These are phyloP conservation scores for Cyprinella venusta DNA, from an alignment of 2,797 vertebrate genomes.

Conservation along the genomic window DNA sequence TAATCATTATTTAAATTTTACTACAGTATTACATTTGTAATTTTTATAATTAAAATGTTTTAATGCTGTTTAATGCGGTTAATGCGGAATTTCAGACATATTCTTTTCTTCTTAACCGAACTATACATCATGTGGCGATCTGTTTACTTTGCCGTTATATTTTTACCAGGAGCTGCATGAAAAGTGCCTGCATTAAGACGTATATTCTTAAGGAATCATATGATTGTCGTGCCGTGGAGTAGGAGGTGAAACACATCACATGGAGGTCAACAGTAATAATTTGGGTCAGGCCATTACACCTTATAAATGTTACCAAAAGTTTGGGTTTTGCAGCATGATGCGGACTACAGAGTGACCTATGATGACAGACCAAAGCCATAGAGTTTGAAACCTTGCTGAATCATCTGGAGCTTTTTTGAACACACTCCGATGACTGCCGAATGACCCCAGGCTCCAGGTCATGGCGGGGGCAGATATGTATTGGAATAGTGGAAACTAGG, in stretches of 20 bases:
- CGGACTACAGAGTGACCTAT: conserved; percentile 37
- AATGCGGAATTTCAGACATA: background rate
- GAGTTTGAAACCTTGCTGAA: conserved; percentile 23
- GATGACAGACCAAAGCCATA: conserved; percentile 13
- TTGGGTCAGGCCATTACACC: conserved; percentile 39
- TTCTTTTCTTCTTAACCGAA: background rate
- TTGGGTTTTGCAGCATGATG: conserved; percentile 25
- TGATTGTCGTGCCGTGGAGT: background rate
- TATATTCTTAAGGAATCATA: background rate
- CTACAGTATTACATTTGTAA: background rate
- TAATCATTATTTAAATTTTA: background rate
- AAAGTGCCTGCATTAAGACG: background rate
- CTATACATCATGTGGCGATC: background rate
- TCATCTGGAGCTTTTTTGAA: conserved; percentile 27
- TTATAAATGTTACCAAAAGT: conserved; percentile 27
- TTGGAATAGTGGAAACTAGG: conserved; percentile 41
- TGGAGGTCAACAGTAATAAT: conserved; percentile 43
- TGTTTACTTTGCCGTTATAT: background rate
- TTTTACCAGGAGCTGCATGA: background rate
- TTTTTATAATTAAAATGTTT: background rate
- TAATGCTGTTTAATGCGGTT: background rate
- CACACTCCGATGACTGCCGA: conserved; percentile 27
- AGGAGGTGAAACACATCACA: conserved; percentile 34
- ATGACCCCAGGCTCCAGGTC: conserved; percentile 44
- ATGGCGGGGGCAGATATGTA: conserved; percentile 49